Conservation (phyloP, 2,888 invertebrate genomes). For the Macrophya alboannulata region DNA sequence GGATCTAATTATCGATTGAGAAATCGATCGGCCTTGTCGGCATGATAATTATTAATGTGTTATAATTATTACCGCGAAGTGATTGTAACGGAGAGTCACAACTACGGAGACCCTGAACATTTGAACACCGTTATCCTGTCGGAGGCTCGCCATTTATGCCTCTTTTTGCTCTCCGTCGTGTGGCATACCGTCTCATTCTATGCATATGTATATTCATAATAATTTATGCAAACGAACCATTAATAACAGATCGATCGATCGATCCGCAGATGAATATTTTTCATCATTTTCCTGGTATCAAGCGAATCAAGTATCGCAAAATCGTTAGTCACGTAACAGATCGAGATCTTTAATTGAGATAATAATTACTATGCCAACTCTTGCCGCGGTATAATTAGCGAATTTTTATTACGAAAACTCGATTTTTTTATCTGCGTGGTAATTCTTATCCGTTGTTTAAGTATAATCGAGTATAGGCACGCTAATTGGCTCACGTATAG, state of each 20-base stretch:
- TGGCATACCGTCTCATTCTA: slow-evolving; percentile 15
- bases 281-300: too few species aligned
- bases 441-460: not conserved
- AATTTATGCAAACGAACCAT: not conserved
- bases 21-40: slow-evolving; percentile 77
- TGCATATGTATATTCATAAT: not conserved
- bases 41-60: slow-evolving; percentile 78
- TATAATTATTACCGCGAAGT: slow-evolving; percentile 77
- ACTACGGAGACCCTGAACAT: slow-evolving; percentile 69
- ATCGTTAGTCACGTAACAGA: not conserved
- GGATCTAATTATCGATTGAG: slow-evolving; percentile 69
- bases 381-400: too few species aligned
- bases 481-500: not conserved
- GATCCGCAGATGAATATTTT: not conserved
- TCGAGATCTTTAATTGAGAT: not conserved
- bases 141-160: slow-evolving; percentile 71
- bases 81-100: slow-evolving; percentile 70
- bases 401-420: not conserved
- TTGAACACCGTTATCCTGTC: slow-evolving; percentile 71
- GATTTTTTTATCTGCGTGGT: not conserved
- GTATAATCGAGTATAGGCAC: slow-evolving; percentile 14
- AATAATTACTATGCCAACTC: not conserved
- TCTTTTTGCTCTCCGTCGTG: slow-evolving; percentile 13
- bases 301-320: not conserved
- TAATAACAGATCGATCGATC: not conserved